Evolutionary conservation across 2,113 vertebrate genomes (phyloP), one percentile per base, ranked within the genome.

Genomic region (Leptocoma aspasia): DNA sequence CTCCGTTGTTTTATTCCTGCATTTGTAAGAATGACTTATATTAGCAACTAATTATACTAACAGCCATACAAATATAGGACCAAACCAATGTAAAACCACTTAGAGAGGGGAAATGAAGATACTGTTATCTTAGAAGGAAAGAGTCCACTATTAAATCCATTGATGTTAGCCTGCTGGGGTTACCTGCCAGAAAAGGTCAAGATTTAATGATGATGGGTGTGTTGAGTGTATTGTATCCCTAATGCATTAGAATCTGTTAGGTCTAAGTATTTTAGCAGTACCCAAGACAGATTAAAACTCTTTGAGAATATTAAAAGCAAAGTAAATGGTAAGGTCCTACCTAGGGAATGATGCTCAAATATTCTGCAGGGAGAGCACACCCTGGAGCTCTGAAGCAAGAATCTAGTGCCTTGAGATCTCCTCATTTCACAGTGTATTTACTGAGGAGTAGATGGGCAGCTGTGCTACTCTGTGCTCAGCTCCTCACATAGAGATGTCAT

Each of bases 1-100:
- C 44, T 72, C 21, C 20, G 4, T 63, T 70, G 76, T 87, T 96
- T 94, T 92, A 77, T 69, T 95, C 66, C 35, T 91, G 24, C 23
- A 37, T 96, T 96, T 86, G n/a, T 92, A 93, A 94, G 90, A 92
- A 96, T n/a, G 39, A 84, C 44, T 94, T 93, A 54, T 92, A 86
- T 96, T 91, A 90, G 82, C 61, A 86, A 45, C 52, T 96, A 95
- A 97, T 98, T 97, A 93, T 94, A 95, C 90, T 92, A 95, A 96
- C 91, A 97, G 92, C 54, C 66, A 92, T 66, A 57, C 60, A 93
- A 86, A 57, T 79, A 89, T 57, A 86, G 90, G 73, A 68, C 92
- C 79, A 94, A 94, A 85, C 49, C 95, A 90, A 87, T 10, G 24
- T 92, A 92, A 97, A 97, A 88, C 26, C 37, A 31, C 53, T 97